A percentile compares a stretch with the other conserved stretches of the same genome.
Evolutionary conservation across 1,140 invertebrate species (phyloP).

Genomic region (Cryptotermes secundus): DNA sequence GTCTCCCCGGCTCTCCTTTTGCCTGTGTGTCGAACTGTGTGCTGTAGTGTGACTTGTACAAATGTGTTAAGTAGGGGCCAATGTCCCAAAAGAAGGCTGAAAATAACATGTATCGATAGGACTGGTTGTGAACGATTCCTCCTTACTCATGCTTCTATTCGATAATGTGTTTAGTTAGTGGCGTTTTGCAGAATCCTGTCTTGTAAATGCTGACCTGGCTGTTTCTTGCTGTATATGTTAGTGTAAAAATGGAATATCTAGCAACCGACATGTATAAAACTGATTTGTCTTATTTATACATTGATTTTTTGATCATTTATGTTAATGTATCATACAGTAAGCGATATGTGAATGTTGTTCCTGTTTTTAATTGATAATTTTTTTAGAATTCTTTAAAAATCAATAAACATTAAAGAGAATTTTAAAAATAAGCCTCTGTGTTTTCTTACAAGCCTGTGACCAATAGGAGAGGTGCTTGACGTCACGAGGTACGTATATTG

Average conservation of each 20-base stretch:
- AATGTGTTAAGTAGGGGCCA: neutral
- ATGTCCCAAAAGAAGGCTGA: neutral
- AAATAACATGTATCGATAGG: no score
- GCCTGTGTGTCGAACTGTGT: neutral
- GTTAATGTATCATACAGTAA: slow-evolving; percentile 4
- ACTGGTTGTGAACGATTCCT: neutral
- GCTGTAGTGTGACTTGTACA: neutral
- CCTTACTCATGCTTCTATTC: neutral
- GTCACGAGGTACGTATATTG: no score
- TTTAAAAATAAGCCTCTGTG: neutral
- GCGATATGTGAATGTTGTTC: slow-evolving; percentile 27
- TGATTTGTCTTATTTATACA: neutral
- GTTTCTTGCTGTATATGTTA: slow-evolving; percentile 1
- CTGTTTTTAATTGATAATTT: slow-evolving; percentile 26
- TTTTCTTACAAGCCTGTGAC: neutral
- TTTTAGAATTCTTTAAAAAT: slow-evolving; percentile 29
- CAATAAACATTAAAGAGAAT: slow-evolving; percentile 22
- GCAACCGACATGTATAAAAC: neutral
- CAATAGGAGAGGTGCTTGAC: no score
- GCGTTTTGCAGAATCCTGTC: neutral
- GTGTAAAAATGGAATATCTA: neutral
- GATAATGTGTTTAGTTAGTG: slow-evolving; percentile 4
- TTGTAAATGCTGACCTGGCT: neutral
- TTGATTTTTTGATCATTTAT: neutral
- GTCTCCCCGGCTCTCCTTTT: neutral